Evolutionary conservation across 1,140 invertebrate genomes (phyloP), one percentile per base, ranked within the genome.

Genomic region (Drosophila subpulchrella): DNA sequence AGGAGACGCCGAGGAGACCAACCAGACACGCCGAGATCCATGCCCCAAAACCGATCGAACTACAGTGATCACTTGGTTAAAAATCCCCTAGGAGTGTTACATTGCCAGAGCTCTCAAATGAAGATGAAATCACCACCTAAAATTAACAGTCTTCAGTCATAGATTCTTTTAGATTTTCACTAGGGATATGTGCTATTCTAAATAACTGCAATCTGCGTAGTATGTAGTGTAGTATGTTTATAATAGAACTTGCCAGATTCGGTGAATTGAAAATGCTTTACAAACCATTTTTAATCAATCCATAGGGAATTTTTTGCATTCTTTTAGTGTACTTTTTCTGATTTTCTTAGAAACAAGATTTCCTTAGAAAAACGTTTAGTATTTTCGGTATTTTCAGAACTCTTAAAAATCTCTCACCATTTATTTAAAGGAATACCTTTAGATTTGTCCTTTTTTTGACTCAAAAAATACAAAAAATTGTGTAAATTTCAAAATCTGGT

Each of bases 1-100:
- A 39, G 72, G 70, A 55, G 20, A 58, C 47, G 34, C n/a, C 30
- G 27, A 75, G 44, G 46, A 62, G 36, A 53, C 48, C 55, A 74
- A 63, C 51, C 36, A 75, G 59, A 78, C 55, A 73, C 44, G 44
- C 36, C 50, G 30, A 78, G 71, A 76, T 80, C 79, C 50, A 53
- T 53, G 50, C 32, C 50, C 50, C 50, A 53, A 53, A 53, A 53
- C 32, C 34, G 50, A 53, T 53, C 36, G 32, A 53, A 36, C 15
- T 36, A 53, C 50, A 53, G 50, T 53, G 50, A 53, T 53, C 50
- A 53, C 50, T 17, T 11, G 5, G 10, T 36, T 53, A 7, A 17
- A 15, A 32, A 13, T 30, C 15, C 8, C 50, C 10, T 10, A 47
- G 50, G 32, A 57, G 50, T 51, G 56, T 15, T 4, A 34, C 10